Evolutionary conservation across 2,113 vertebrate species (phyloP), one percentile per base, ranked within the genome.

Genomic region (Otis tarda): DNA sequence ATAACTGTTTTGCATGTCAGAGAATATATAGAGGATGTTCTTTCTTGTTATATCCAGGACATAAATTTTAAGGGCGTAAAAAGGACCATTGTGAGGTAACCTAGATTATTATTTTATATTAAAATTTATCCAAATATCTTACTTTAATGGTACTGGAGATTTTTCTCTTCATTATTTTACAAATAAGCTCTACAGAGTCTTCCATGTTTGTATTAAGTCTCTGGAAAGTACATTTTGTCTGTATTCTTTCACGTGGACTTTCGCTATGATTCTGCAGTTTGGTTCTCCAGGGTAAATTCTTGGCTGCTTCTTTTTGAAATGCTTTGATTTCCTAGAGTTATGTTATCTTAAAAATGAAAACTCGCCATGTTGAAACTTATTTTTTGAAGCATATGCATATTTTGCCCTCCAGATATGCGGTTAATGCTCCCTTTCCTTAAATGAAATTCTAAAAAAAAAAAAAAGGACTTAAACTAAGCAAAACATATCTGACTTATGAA

Each of bases 101-200:
- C 49, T 45, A 35, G 8, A 10, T 27, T 37, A 28, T 7, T 47
- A 7, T 8, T 39, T 83, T 57, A 35, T 30, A 50, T 35, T 53
- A 41, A 89, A 77, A 67, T 33, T 17, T 80, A 7, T 30, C 12
- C 33, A 1, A 5, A 17, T 74, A 3, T 49, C 22, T 74, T 70
- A 47, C 3, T 63, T 53, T 23, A 12, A 31, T 53, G 2, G 14
- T 14, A 50, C 49, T 86, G 4, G 13, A 9, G 3, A 0, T 9
- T 73, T 59, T 69, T 37, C 5, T 82, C 8, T 82, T 82, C 5
- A 31, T 47, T 90, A 53, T 69, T 80, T 80, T 21, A 68, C 12
- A 56, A 56, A 56, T 24, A 25, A 18, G 39, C 9, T 71, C 8
- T 50, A 4, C 13, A 69, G 10, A 78, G 16, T 39, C 22, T 60